These are phyloP conservation scores for Orthosia gothica DNA, from an alignment of 2,888 invertebrate genomes.

Conservation along the genomic window DNA sequence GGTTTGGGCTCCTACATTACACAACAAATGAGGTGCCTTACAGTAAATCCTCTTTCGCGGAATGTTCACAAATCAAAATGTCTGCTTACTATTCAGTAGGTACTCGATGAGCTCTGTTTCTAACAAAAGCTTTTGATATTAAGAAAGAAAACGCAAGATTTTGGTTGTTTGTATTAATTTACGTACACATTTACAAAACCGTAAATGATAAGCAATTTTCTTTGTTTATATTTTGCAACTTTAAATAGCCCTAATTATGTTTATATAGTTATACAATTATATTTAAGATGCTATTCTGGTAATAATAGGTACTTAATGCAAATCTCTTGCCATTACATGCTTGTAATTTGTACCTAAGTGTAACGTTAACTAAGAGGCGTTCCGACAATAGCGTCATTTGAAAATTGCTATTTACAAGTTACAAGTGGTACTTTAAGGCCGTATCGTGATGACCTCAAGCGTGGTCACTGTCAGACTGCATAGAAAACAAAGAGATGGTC, in stretches of 20 bases:
- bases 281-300: too few species aligned
- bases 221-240: conserved; percentile 12
- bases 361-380: neutral
- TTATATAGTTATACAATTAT: too few species aligned
- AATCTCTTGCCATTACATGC: conserved; percentile 29
- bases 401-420: conserved; percentile 1
- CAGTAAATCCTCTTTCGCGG: conserved; percentile 27
- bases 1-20: neutral
- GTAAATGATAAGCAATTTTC: conserved; percentile 10
- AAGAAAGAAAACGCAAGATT: conserved; percentile 5
- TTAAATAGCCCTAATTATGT: too few species aligned
- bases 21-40: conserved; percentile 33
- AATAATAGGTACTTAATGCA: too few species aligned
- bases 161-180: neutral
- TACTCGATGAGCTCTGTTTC: conserved; percentile 4
- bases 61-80: conserved; percentile 48
- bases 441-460: too few species aligned
- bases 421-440: neutral
- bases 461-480: too few species aligned
- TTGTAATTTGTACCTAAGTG: conserved; percentile 10
- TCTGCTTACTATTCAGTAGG: conserved; percentile 27
- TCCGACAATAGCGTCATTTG: neutral
- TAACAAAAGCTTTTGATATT: neutral
- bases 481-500: too few species aligned
- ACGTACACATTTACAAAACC: neutral